A percentile compares a stretch with the other conserved stretches of the same genome.
Conservation (phyloP, 53 echinoderm and acorn worm species). For the Henricia sp. region DNA sequence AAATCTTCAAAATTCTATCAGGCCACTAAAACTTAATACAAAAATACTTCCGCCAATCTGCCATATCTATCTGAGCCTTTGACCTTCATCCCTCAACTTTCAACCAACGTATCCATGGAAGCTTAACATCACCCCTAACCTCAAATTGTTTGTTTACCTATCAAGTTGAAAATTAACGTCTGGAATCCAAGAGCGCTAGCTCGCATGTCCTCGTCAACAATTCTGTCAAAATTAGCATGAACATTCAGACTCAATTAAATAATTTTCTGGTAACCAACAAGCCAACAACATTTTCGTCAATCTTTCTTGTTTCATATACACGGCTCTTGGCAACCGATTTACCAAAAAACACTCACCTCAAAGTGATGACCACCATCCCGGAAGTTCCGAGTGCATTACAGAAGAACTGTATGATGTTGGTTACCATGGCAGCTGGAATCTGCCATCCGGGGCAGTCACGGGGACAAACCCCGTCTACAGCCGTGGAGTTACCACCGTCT, state of each 20-base stretch:
- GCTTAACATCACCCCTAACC: too few species aligned
- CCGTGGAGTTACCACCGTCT: background rate
- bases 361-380: background rate
- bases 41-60: too few species aligned
- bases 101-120: too few species aligned
- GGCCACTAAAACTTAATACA: too few species aligned
- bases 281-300: background rate
- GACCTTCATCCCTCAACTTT: too few species aligned
- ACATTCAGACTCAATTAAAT: background rate
- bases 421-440: background rate
- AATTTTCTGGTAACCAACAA: background rate
- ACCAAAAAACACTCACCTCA: background rate
- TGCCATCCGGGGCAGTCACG: background rate
- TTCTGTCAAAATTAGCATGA: background rate
- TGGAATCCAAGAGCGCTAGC: background rate
- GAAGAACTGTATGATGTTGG: background rate
- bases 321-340: background rate
- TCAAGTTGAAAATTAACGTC: background rate
- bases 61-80: too few species aligned
- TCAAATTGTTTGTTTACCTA: slow-evolving; percentile 9
- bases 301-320: background rate
- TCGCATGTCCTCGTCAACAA: slow-evolving; percentile 4
- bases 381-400: background rate
- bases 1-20: too few species aligned
- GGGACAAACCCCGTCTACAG: background rate